These are phyloP conservation scores for Varecia variegata DNA, from an alignment of 2,797 vertebrate genomes.

Conservation along the genomic window DNA sequence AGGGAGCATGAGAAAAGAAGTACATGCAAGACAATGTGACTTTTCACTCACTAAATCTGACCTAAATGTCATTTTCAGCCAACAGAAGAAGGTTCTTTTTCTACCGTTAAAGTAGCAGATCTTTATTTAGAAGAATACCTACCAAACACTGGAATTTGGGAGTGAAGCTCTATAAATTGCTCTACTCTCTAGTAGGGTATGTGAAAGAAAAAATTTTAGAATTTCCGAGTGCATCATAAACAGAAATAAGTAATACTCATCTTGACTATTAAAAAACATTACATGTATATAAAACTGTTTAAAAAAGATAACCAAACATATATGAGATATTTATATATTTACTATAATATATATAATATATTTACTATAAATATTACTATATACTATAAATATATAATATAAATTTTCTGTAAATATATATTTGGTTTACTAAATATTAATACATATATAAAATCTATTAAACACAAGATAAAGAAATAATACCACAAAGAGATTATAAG, in stretches of 20 bases:
- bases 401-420: not conserved
- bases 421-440: not conserved
- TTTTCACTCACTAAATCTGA: not conserved
- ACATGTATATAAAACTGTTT: not conserved
- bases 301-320: not conserved
- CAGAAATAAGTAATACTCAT: not conserved
- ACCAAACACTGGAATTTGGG: not conserved
- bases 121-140: not conserved
- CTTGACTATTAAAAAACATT: not conserved
- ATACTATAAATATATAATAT: not conserved
- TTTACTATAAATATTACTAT: not conserved
- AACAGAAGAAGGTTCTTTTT: not conserved
- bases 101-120: not conserved
- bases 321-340: not conserved
- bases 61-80: not conserved
- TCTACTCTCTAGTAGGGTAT: not conserved
- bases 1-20: not conserved
- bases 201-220: not conserved
- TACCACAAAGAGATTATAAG: not conserved
- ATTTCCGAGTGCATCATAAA: not conserved
- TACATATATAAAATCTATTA: not conserved
- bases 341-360: not conserved
- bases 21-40: not conserved
- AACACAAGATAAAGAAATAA: not conserved
- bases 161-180: not conserved